These are phyloP conservation scores for Geophilus truncorum DNA, from an alignment of 2,888 invertebrate genomes.

Conservation along the genomic window DNA sequence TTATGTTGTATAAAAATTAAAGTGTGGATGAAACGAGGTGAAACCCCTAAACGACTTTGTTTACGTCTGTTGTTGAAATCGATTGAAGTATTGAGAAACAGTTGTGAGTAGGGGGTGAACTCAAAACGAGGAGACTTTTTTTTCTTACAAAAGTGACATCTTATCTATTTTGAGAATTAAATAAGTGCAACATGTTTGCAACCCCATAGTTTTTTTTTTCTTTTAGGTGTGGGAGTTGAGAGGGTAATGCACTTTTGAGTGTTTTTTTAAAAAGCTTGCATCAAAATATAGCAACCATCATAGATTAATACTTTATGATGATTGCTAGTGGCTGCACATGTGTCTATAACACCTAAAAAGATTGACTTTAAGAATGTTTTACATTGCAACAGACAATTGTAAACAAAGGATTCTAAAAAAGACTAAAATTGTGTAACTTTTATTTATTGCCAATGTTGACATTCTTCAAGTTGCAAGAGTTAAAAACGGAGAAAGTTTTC, in stretches of 20 bases:
- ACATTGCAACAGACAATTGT: background rate
- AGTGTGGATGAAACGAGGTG: background rate
- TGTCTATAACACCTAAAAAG: background rate
- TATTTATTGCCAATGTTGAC: background rate
- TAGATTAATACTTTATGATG: background rate
- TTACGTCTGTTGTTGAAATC: background rate
- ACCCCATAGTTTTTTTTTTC: background rate
- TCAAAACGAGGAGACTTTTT: background rate
- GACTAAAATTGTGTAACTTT: background rate
- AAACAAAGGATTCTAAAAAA: background rate
- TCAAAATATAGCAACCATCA: background rate
- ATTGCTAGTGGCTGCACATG: background rate
- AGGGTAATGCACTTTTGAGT: background rate
- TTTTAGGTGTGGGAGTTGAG: background rate
- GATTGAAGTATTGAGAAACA: background rate
- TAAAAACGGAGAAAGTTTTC: background rate
- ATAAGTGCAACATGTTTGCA: background rate
- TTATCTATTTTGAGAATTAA: slow-evolving; percentile 3
- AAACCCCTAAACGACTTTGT: background rate
- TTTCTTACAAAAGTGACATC: background rate
- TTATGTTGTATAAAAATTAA: background rate
- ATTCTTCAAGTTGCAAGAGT: background rate
- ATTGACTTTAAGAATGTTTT: background rate
- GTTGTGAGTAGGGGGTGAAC: background rate
- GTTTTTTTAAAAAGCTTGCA: background rate